Conservation (phyloP, 1,140 invertebrate genomes). For the Musca domestica region DNA sequence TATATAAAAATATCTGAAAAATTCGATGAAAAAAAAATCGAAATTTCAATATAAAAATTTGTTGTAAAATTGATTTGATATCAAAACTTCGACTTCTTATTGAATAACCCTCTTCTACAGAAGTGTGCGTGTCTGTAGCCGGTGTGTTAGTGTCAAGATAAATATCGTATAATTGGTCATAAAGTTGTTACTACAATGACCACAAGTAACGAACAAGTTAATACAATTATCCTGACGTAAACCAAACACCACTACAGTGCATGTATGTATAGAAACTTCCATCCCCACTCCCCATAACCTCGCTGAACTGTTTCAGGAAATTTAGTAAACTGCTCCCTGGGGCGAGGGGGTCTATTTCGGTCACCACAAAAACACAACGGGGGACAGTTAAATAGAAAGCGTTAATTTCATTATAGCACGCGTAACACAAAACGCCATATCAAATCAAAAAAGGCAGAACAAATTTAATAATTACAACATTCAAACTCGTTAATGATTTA, state of each 20-base stretch:
- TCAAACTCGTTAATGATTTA: slow-evolving; percentile 1
- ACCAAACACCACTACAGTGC: background rate
- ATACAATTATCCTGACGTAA: background rate
- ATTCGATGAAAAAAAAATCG: too few species aligned
- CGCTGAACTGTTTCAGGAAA: too few species aligned
- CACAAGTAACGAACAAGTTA: background rate
- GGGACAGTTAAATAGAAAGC: background rate
- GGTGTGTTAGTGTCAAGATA: background rate
- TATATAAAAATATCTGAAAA: too few species aligned
- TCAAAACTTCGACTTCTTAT: too few species aligned
- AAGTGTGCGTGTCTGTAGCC: too few species aligned
- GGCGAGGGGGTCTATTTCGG: background rate
- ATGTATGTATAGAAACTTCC: too few species aligned
- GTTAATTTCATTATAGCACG: slow-evolving; percentile 15
- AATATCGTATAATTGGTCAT: slow-evolving; percentile 13
- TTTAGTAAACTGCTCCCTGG: too few species aligned
- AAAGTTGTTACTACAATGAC: slow-evolving; percentile 8
- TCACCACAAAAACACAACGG: background rate
- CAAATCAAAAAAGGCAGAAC: background rate
- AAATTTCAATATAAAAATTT: too few species aligned
- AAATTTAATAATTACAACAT: too few species aligned
- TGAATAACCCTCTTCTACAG: too few species aligned
- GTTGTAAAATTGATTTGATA: too few species aligned
- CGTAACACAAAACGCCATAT: background rate
- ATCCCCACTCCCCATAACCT: too few species aligned